Percentiles rank a stretch among this genome's conserved stretches.
These are phyloP conservation scores for Hirundichthys speculiger DNA, from an alignment of 2,113 vertebrate species.

Conservation along the genomic window DNA sequence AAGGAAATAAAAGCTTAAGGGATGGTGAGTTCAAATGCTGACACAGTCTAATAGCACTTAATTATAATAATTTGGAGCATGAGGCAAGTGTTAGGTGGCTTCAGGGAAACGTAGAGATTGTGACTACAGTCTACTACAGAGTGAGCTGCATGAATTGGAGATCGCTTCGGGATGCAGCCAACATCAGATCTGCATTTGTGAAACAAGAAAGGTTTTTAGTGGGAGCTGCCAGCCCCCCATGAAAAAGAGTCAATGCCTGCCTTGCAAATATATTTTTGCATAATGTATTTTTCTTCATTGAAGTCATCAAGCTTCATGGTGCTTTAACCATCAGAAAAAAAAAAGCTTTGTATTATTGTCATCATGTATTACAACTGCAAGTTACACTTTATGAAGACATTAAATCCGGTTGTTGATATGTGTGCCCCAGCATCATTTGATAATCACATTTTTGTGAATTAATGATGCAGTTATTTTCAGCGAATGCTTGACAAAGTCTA, in stretches of 20 bases:
- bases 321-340: constrained; percentile 59
- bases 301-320: constrained; percentile 66
- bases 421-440: constrained; percentile 42
- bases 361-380: constrained; percentile 59
- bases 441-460: constrained; percentile 66
- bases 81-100: constrained; percentile 64
- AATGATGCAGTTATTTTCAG: constrained; percentile 57
- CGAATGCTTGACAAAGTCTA: constrained; percentile 54
- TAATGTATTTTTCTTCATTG: constrained; percentile 64
- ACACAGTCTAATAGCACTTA: constrained; percentile 78
- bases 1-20: constrained; percentile 60
- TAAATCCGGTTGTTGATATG: constrained; percentile 61
- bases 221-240: constrained; percentile 53
- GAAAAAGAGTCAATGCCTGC: constrained; percentile 61
- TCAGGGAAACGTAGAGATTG: constrained; percentile 39
- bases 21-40: constrained; percentile 56
- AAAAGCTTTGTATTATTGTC: constrained; percentile 60
- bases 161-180: constrained; percentile 48
- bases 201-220: constrained; percentile 56
- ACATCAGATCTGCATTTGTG: constrained; percentile 63
- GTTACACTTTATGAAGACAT: constrained; percentile 64
- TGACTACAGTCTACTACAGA: constrained; percentile 62
- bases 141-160: constrained; percentile 42
- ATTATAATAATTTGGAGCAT: constrained; percentile 72
- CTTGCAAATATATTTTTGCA: constrained; percentile 56